Conservation (phyloP, 1,140 invertebrate species). For the Drosophila arizonae region DNA sequence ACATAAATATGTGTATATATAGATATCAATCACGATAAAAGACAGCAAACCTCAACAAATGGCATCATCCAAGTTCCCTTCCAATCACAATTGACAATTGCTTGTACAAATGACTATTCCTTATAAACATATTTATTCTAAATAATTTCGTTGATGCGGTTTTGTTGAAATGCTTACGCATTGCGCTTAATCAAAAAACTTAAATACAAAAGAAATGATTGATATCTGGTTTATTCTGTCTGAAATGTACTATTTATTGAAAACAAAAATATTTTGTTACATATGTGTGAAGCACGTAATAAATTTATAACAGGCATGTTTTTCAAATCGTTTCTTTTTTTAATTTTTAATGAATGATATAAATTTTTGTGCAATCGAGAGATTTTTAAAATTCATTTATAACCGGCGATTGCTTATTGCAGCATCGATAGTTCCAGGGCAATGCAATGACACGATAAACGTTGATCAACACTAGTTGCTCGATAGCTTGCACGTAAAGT, state of each 20-base stretch:
- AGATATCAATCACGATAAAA: no score
- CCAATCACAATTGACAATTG: conserved; percentile 13
- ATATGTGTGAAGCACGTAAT: conserved; percentile 13
- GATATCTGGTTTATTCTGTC: conserved; percentile 25
- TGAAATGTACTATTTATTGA: conserved; percentile 8
- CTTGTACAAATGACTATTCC: conserved; percentile 32
- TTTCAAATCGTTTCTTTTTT: neutral
- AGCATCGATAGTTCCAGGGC: neutral
- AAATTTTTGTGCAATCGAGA: no score
- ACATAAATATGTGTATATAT: neutral
- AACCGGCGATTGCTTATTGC: neutral
- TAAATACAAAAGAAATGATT: conserved; percentile 6
- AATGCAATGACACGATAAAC: no score
- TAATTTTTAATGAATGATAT: neutral
- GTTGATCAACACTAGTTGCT: neutral
- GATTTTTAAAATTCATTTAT: neutral
- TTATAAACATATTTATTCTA: conserved; percentile 9
- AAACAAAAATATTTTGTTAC: neutral
- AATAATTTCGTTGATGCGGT: conserved; percentile 15
- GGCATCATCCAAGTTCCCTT: conserved; percentile 12
- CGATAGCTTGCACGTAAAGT: conserved; percentile 1
- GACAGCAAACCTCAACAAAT: conserved; percentile 17
- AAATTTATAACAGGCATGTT: conserved; percentile 14
- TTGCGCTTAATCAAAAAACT: conserved; percentile 3
- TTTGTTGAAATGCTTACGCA: conserved; percentile 17